phyloP scores from a whole-genome alignment of 2,888 invertebrate species.

The Xanthorhoe spadicearia region DNA sequence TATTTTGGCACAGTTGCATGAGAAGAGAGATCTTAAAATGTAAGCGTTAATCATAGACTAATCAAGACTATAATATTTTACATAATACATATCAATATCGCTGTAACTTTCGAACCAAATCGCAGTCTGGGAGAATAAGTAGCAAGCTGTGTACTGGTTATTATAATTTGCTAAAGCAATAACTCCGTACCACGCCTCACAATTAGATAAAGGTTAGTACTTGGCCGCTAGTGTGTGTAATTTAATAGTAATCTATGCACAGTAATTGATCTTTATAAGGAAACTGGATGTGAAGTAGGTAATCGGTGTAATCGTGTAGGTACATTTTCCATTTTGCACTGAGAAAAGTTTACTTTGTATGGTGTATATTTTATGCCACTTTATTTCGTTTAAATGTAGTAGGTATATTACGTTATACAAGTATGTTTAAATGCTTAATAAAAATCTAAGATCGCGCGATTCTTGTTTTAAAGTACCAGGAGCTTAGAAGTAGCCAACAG shows the following conservation, averaged over 20 bases:
- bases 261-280: slow-evolving; percentile 56
- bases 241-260: slow-evolving; percentile 37
- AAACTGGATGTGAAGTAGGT: slow-evolving; percentile 45
- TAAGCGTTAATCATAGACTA: too few relatives aligned
- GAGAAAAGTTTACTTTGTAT: slow-evolving; percentile 3
- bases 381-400: too few relatives aligned
- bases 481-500: slow-evolving; percentile 2
- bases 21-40: too few relatives aligned
- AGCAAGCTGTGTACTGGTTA: slow-evolving; percentile 30
- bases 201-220: slow-evolving; percentile 48
- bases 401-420: neutral
- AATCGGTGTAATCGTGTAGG: slow-evolving; percentile 29
- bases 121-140: slow-evolving; percentile 11
- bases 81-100: neutral
- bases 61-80: too few relatives aligned
- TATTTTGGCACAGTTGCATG: too few relatives aligned
- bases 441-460: neutral
- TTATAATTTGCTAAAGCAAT: slow-evolving; percentile 42
- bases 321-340: slow-evolving; percentile 17
- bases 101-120: slow-evolving; percentile 3
- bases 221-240: slow-evolving; percentile 48
- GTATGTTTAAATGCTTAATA: neutral
- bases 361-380: neutral
- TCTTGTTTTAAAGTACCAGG: neutral
- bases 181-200: slow-evolving; percentile 39